phyloP scores from a whole-genome alignment of 2,888 invertebrate genomes.

The Ophion slaviceki region DNA sequence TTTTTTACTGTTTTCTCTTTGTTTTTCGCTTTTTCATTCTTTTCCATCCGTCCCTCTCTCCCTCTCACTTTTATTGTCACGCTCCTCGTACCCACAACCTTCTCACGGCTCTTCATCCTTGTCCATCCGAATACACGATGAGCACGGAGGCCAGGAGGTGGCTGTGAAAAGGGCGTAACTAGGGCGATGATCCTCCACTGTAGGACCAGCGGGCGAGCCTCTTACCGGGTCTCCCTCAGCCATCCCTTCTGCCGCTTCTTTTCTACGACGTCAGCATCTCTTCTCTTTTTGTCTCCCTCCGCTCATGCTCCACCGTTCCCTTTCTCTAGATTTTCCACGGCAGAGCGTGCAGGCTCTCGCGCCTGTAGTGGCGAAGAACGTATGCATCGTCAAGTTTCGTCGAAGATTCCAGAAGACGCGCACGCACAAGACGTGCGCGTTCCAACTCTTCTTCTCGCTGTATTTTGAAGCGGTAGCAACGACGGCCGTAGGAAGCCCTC shows the following conservation, averaged over 20 bases:
- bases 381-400: constrained; percentile 56
- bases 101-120: constrained; percentile 36
- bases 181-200: constrained; percentile 78
- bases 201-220: constrained; percentile 62
- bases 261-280: constrained; percentile 41
- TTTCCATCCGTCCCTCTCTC: constrained; percentile 19
- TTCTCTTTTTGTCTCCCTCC: constrained; percentile 2
- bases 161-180: constrained; percentile 79
- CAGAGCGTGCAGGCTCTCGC: constrained; percentile 3
- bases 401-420: constrained; percentile 48
- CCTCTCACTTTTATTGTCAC: constrained; percentile 32
- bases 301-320: constrained; percentile 41
- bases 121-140: constrained; percentile 46
- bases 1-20: constrained; percentile 9
- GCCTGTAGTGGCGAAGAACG: constrained; percentile 26
- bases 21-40: constrained; percentile 22
- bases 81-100: constrained; percentile 8
- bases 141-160: constrained; percentile 72
- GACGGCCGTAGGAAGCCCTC: constrained; percentile 67
- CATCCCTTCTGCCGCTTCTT: constrained; percentile 65
- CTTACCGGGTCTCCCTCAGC: constrained; percentile 67
- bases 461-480: neutral
- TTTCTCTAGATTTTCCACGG: constrained; percentile 17
- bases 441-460: constrained; percentile 28
- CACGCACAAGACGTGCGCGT: constrained; percentile 11